Percentiles rank a stretch among this genome's conserved stretches.
Conservation (phyloP, 2,888 invertebrate genomes). For the Melieria crassipennis region DNA sequence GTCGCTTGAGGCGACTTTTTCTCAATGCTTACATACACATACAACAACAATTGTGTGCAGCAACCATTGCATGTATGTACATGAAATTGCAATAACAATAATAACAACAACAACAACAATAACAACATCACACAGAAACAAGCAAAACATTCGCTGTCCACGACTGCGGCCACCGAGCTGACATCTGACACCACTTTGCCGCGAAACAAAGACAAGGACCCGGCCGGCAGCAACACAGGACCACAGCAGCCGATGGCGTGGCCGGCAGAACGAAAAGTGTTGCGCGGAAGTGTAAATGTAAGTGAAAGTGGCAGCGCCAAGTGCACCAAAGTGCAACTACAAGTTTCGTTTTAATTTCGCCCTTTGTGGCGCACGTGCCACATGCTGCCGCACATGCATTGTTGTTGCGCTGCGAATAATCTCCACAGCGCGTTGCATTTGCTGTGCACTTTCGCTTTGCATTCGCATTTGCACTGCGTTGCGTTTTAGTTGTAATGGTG, state of each 20-base stretch:
- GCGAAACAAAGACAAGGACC: background rate
- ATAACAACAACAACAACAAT: too few species aligned
- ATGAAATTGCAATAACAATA: too few species aligned
- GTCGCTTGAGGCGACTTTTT: slow-evolving; percentile 32
- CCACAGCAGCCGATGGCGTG: background rate
- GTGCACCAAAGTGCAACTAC: slow-evolving; percentile 22
- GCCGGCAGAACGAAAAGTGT: background rate
- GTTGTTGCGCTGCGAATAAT: too few species aligned
- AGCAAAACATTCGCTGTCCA: too few species aligned
- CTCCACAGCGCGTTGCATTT: too few species aligned
- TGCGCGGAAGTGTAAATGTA: background rate
- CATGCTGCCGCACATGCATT: too few species aligned
- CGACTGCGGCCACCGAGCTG: slow-evolving; percentile 27
- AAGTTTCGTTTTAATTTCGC: slow-evolving; percentile 30
- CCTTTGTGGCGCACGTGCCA: slow-evolving; percentile 3
- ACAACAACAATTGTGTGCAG: background rate
- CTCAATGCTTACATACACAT: background rate
- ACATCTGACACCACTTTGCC: slow-evolving; percentile 28
- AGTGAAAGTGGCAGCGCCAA: slow-evolving; percentile 15
- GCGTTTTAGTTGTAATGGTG: too few species aligned
- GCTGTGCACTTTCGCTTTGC: too few species aligned
- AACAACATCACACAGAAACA: too few species aligned
- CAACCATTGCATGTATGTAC: background rate
- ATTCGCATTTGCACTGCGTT: too few species aligned
- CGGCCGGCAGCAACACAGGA: background rate